Evolutionary conservation across 2,797 vertebrate species (phyloP), one percentile per base, ranked within the genome.

Genomic region (Cyclura pinguis): DNA sequence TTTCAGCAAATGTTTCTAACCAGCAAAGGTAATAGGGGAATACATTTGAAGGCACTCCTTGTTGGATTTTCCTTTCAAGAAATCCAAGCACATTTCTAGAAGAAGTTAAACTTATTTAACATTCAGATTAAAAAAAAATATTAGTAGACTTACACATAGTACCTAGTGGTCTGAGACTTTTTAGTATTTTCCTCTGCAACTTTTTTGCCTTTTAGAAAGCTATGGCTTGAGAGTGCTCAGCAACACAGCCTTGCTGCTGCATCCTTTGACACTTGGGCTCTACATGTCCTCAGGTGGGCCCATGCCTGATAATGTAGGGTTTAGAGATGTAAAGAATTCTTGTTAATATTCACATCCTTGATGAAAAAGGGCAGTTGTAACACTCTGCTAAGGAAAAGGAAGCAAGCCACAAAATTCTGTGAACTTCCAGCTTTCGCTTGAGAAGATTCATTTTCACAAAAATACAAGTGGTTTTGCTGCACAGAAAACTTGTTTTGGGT

Each of bases 1-100:
- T 80, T 55, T 85, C 52, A 69, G n/a, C 67, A 24, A 52, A 85
- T 20, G 22, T 85, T 85, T 85, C 47, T 85, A 47, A 64, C 64
- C 47, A 55, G 47, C 32, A 52, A 72, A 22, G 6, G 50, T 72
- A 3, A 50, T 32, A 38, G 42, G 42, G 22, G 42, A 27, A 69
- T 27, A 67, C 67, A 69, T 67, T 84, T 24, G 32, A 59, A 29
- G 62, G 42, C 42, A 47, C 42, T 47, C 42, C 42, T 47, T 47
- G 4, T 47, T 47, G 42, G 42, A 47, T 47, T 47, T 47, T 47
- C 42, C 2, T 47, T 47, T 47, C 42, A 47, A 47, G 42, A 47
- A 47, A 47, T 47, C 4, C 42, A 47, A 47, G 42, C 42, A 47
- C 42, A 47, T 47, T 47, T 47, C 42, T 47, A 47, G 42, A 47